A percentile compares a stretch with the other conserved stretches of the same genome.
phyloP scores from a whole-genome alignment of 2,113 vertebrate species.

The Xiphorhynchus elegans region DNA sequence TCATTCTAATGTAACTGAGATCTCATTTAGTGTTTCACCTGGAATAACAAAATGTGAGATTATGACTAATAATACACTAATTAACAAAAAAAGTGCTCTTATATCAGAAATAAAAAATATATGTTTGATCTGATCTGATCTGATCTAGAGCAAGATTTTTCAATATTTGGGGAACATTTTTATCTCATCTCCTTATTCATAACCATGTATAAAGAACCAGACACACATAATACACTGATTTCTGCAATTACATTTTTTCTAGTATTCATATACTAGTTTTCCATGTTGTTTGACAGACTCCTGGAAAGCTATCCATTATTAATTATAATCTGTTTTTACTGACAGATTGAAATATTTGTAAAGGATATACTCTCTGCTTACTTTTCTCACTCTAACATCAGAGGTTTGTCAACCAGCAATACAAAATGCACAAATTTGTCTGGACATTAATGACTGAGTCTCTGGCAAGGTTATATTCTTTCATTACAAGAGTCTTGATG shows the following conservation, averaged over 20 bases:
- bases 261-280: background rate
- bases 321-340: background rate
- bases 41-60: background rate
- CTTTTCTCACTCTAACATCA: background rate
- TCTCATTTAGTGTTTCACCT: background rate
- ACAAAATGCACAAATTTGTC: constrained; percentile 7
- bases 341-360: background rate
- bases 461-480: background rate
- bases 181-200: background rate
- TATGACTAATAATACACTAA: background rate
- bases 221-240: background rate
- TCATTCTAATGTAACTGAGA: background rate
- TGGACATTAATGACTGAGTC: background rate
- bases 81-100: background rate
- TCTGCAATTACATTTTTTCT: background rate
- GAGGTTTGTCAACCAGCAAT: background rate
- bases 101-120: background rate
- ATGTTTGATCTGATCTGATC: background rate
- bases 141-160: background rate
- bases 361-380: background rate
- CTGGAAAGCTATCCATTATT: background rate
- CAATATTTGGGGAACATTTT: background rate
- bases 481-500: background rate
- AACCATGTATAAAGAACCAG: background rate
- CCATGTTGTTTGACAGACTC: background rate